A percentile compares a stretch with the other conserved stretches of the same genome.
These are phyloP conservation scores for Hypomecis punctinalis DNA, from an alignment of 2,888 invertebrate species.

Conservation along the genomic window DNA sequence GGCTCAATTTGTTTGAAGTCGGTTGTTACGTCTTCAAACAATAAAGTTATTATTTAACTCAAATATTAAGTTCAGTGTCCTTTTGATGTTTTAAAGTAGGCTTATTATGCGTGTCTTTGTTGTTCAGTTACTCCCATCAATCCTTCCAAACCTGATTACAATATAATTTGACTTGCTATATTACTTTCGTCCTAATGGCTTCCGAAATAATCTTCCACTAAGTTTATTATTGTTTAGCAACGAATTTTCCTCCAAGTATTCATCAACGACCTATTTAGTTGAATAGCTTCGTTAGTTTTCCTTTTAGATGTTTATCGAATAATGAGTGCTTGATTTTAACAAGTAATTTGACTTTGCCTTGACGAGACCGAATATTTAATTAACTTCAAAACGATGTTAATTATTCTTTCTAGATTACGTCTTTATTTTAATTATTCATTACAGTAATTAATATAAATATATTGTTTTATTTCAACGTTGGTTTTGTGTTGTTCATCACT, in stretches of 20 bases:
- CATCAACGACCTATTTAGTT: neutral
- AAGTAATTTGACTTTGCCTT: slow-evolving; percentile 18
- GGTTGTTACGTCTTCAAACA: too few relatives aligned
- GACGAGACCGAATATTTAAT: neutral
- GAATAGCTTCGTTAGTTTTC: slow-evolving; percentile 20
- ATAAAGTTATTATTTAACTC: too few relatives aligned
- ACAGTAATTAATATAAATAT: neutral
- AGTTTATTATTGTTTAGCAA: slow-evolving; percentile 20
- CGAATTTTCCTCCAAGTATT: slow-evolving; percentile 20
- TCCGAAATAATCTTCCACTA: slow-evolving; percentile 19
- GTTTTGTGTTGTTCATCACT: slow-evolving; percentile 34
- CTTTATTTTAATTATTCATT: neutral
- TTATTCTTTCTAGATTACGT: neutral
- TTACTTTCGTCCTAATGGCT: slow-evolving; percentile 14
- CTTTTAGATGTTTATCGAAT: slow-evolving; percentile 21
- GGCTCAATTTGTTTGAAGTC: too few relatives aligned
- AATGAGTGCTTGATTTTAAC: slow-evolving; percentile 8
- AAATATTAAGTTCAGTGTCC: too few relatives aligned
- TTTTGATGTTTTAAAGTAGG: neutral
- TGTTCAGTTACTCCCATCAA: slow-evolving; percentile 5
- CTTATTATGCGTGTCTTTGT: slow-evolving; percentile 1
- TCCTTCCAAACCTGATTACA: slow-evolving; percentile 6
- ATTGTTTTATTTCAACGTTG: neutral
- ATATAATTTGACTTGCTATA: slow-evolving; percentile 11
- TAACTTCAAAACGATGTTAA: neutral